Base-by-base conservation (phyloP, 2,888 invertebrate species). In the Agrochola circellaris region DNA sequence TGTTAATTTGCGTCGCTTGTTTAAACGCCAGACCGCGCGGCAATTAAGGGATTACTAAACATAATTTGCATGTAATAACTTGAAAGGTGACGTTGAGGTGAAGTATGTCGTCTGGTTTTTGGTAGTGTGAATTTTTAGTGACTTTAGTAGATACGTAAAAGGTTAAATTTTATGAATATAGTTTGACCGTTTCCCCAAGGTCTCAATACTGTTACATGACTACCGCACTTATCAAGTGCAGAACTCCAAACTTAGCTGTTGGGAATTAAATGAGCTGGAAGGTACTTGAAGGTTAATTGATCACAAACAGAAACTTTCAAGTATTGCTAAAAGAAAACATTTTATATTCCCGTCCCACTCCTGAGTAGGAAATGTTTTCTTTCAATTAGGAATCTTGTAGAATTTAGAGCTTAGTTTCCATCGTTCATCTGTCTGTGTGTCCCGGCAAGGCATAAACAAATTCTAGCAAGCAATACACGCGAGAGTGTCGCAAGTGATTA, bases 1-100 rank as follows among this genome's bases (percentile, higher is more conserved):
- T 88, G 89, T 89, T 79, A 83, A 89, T 88, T 88, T 83, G 89
- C 88, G 88, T 85, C 89, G 90, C 90, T 91, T 93, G 92, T 93
- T 90, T 91, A 79, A 81, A 89, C 85, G 81, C 86, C 86, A 89
- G 88, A 77, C 89, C 89, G 83, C 83, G 75, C 81, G 71, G 75
- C 84, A 88, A 88, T 88, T 88, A 88, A 85, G 85, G 80, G 87
- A 87, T 88, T 88, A 88, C 76, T 78, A 75, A 87, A 87, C 73
- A 68, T 82, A 87, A 88, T 88, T 88, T 88, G 89, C 89, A 88
- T 88, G 85, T 87, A 87, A 87, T 88, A 84, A 88, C 84, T 87
- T 79, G 62, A 71, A 82, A 84, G 80, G 85, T 88, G 80, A 82
- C 30, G 66, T 48, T 11, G 77, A 82, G 77, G 81, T 79, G 76